Base-by-base conservation (phyloP, 2,888 invertebrate species). In the Creontiades dilutus region DNA sequence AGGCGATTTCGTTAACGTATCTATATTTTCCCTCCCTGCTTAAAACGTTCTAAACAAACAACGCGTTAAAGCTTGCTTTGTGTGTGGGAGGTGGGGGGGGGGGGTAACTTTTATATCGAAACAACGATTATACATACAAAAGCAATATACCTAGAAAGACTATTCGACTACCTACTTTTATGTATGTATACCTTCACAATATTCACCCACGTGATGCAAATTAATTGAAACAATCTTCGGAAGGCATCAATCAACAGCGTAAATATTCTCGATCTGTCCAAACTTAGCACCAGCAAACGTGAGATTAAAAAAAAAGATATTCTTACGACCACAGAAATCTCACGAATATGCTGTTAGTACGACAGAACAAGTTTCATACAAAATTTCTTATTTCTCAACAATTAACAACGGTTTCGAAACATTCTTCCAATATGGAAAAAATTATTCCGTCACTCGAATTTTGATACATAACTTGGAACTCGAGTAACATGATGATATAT, bases 381-480 rank as follows among this genome's bases (percentile, higher is more conserved):
- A 37, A 37, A 37, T 37, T 37, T 7, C 37, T 7, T 37, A 37
- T 37, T 37, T 4, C 37, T 37, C 37, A 37, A 37, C 37, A 37
- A 37, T 37, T 37, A 37, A 37, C 37, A 37, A 68, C 0, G 23
- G 19, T 68, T 23, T 68, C 19, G 19, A 68, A 68, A 19, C 9
- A 68, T 68, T 68, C 68, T 68, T 68, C 68, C 68, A 68, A 68
- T 68, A 68, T 68, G 68, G 68, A 68, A 68, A 23, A 68, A 61
- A 19, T 19, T 61, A 27, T 23, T 19, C 5, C 68, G 27, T 68
- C 68, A 68, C 68, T 68, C 68, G 68, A 23, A 68, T 9, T 68
- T 23, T 19, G 12, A 68, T 19, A 68, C 19, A 52, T 52, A 2
- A 52, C 11, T 52, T 52, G 52, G 68, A 68, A 11, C 19, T 19